These are phyloP conservation scores for Thera obeliscata DNA, from an alignment of 2,888 invertebrate genomes.

Conservation along the genomic window DNA sequence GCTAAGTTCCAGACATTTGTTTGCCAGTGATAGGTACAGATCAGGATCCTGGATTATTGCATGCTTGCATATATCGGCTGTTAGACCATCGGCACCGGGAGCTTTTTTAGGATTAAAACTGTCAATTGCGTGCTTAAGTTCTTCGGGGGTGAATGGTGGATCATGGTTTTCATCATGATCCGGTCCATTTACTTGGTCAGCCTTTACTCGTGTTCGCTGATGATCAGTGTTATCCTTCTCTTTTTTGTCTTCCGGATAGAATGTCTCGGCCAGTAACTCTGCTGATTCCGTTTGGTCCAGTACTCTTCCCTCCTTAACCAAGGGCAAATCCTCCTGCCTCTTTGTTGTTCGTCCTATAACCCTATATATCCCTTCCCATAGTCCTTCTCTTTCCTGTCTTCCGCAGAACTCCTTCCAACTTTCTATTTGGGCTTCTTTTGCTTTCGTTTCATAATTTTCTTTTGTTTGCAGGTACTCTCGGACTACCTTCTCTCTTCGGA, in stretches of 20 bases:
- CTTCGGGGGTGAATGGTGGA: conserved; percentile 33
- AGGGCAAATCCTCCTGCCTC: no score
- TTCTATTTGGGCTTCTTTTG: no score
- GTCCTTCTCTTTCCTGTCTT: no score
- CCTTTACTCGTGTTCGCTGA: not conserved
- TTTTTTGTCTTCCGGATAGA: conserved; percentile 21
- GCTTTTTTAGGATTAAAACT: conserved; percentile 38
- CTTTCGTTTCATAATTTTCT: no score
- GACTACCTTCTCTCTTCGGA: no score
- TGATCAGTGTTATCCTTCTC: conserved; percentile 24
- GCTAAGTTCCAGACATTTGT: conserved; percentile 35
- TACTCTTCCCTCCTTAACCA: no score
- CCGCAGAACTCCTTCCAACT: no score
- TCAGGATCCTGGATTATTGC: conserved; percentile 30
- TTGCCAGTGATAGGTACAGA: conserved; percentile 6
- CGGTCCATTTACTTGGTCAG: conserved; percentile 18
- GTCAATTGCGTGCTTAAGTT: conserved; percentile 15
- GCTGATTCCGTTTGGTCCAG: no score
- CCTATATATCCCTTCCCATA: no score
- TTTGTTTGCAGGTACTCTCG: no score
- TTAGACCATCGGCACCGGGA: conserved; percentile 27
- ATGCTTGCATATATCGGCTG: conserved; percentile 28
- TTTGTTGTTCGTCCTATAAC: no score
- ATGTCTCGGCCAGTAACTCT: conserved; percentile 15
- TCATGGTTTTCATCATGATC: conserved; percentile 20